These are phyloP conservation scores for Acanthurus lineatus DNA, from an alignment of 2,797 vertebrate species.

Conservation along the genomic window DNA sequence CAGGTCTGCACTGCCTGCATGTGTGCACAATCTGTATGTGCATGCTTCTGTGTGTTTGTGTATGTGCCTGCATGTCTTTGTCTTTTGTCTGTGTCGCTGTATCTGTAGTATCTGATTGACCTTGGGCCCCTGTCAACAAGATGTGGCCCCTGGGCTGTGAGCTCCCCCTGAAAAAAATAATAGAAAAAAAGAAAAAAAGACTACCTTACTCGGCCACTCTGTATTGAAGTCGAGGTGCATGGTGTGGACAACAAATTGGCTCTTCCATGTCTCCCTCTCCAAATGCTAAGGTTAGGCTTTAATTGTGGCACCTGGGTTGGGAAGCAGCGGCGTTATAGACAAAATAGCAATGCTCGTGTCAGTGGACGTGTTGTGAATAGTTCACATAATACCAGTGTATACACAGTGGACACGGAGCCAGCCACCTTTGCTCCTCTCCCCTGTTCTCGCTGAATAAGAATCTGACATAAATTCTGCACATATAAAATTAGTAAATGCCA, in stretches of 20 bases:
- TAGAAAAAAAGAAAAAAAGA: background rate
- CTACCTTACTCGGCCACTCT: conserved; percentile 56
- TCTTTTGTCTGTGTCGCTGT: conserved; percentile 36
- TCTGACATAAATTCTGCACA: conserved; percentile 92
- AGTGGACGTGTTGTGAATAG: conserved; percentile 89
- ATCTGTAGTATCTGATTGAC: conserved; percentile 70
- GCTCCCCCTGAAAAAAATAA: conserved; percentile 13
- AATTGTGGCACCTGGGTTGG: conserved; percentile 86
- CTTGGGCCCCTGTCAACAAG: conserved; percentile 76
- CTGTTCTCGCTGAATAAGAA: conserved; percentile 88
- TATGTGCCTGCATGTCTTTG: conserved; percentile 32
- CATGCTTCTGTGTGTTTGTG: conserved; percentile 24
- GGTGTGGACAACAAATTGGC: conserved; percentile 84
- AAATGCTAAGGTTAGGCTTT: conserved; percentile 88
- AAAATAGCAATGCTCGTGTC: conserved; percentile 86
- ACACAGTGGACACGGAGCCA: conserved; percentile 87
- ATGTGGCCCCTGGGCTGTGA: conserved; percentile 55
- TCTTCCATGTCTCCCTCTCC: conserved; percentile 75
- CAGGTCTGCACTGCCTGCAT: background rate
- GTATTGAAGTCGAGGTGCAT: conserved; percentile 47
- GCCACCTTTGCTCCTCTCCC: conserved; percentile 87
- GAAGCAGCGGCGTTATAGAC: conserved; percentile 82
- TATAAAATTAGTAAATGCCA: conserved; percentile 94
- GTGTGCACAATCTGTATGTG: background rate
- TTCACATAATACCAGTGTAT: conserved; percentile 91